Evolutionary conservation across 2,888 invertebrate species (phyloP), one percentile per base, ranked within the genome.

Genomic region (Drosophila gaucha): DNA sequence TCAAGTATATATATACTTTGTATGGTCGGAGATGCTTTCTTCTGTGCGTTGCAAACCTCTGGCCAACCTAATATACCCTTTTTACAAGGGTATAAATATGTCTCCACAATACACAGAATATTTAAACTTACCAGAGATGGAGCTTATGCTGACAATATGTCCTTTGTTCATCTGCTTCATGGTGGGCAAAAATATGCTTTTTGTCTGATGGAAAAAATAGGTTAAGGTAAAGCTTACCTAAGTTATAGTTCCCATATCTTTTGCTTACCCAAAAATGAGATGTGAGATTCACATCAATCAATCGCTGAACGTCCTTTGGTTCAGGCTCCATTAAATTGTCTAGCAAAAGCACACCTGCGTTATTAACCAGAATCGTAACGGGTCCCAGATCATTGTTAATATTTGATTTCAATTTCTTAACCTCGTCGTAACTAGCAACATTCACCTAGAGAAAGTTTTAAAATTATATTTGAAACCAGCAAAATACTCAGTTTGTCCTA

Each of bases 321-420:
- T 89, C 67, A 0, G 89, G 80, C 9, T 90, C 70, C 0, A 63
- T 0, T 0, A 47, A 16, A 3, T 80, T 75, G 0, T 67, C 69
- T 1, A 82, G 58, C 4, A 88, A 26, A 16, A 91, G 56, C 10
- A 92, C 71, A 0, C 91, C 92, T 0, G 92, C 92, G 77, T 92
- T 92, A 54, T 92, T 92, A 0, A 92, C 76, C 2, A 92, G 64
- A 22, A 92, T 88, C 6, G 92, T 92, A 0, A 92, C 90, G 0
- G 86, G 68, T 0, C 92, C 92, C 10, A 92, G 60, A 47, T 91
- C 89, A 0, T 51, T 54, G 2, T 59, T 72, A 10, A 92, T 71
- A 5, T 88, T 64, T 1, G 62, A 31, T 20, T 75, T 76, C 0
- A 91, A 57, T 3, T 78, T 49, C 3, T 47, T 30, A 0, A 91